A percentile compares a stretch with the other conserved stretches of the same genome.
Evolutionary conservation across 2,797 vertebrate genomes (phyloP).

Genomic region (Arnoldichthys spilopterus): DNA sequence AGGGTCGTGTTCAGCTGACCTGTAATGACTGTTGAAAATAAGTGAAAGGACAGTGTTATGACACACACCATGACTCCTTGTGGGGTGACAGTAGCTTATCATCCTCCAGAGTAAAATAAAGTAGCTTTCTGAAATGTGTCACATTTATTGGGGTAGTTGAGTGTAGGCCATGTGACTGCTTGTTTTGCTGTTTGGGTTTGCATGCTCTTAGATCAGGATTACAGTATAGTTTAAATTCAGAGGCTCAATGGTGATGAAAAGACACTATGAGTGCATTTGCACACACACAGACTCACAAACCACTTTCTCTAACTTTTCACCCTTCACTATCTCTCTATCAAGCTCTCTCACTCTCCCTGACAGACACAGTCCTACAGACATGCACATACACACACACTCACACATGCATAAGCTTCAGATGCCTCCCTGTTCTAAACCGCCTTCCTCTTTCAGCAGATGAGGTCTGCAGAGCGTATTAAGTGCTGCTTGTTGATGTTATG

Average conservation of each 20-base stretch:
- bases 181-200: not conserved
- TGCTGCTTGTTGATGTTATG: constrained; percentile 33
- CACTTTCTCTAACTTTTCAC: not conserved
- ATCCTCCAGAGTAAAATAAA: not conserved
- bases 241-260: not conserved
- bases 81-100: not conserved
- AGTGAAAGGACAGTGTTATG: not conserved
- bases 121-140: not conserved
- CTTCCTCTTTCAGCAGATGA: constrained; percentile 36
- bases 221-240: not conserved
- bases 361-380: not conserved
- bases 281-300: constrained; percentile 1
- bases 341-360: not conserved
- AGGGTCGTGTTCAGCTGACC: not conserved
- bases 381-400: not conserved
- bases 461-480: constrained; percentile 18
- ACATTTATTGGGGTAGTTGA: not conserved
- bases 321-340: not conserved
- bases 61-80: not conserved
- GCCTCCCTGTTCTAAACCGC: not conserved
- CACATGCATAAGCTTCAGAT: constrained; percentile 18
- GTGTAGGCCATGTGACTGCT: not conserved
- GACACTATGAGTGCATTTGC: not conserved
- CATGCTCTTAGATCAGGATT: not conserved
- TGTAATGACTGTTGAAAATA: not conserved